A percentile compares a stretch with the other conserved stretches of the same genome.
phyloP scores from a whole-genome alignment of 2,797 vertebrate species.

The Pantherophis alleghaniensis region DNA sequence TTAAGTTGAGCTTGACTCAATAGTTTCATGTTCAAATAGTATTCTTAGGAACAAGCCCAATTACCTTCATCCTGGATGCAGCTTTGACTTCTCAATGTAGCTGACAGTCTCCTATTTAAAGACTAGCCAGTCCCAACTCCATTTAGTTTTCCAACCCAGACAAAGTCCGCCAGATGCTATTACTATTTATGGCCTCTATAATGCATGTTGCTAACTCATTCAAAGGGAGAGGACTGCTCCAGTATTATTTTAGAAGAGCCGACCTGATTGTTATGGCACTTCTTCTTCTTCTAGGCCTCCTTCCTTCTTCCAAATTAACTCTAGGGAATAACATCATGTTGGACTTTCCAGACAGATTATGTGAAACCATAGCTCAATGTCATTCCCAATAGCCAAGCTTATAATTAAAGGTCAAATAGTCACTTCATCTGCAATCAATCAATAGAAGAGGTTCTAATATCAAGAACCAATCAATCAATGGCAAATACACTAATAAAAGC shows the following conservation, averaged over 20 bases:
- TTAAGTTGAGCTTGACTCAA: not conserved
- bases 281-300: slow-evolving; percentile 73
- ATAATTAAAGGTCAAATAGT: slow-evolving; percentile 99
- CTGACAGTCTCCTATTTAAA: not conserved
- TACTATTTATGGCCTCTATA: not conserved
- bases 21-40: not conserved
- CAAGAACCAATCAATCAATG: slow-evolving; percentile 88
- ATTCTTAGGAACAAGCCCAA: not conserved
- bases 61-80: not conserved
- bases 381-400: slow-evolving; percentile 83
- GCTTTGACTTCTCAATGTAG: not conserved
- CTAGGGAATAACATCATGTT: slow-evolving; percentile 80
- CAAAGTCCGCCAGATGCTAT: not conserved
- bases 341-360: slow-evolving; percentile 85
- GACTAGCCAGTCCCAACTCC: not conserved
- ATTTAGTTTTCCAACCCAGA: not conserved
- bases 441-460: slow-evolving; percentile 89
- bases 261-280: slow-evolving; percentile 58
- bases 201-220: slow-evolving; percentile 16
- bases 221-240: slow-evolving; percentile 26
- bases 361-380: slow-evolving; percentile 87
- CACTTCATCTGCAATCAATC: slow-evolving; percentile 97
- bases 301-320: slow-evolving; percentile 77
- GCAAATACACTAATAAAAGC: slow-evolving; percentile 94
- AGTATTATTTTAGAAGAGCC: slow-evolving; percentile 57